These are phyloP conservation scores for Tetramorium parvispinum DNA, from an alignment of 1,140 invertebrate species.

Conservation along the genomic window DNA sequence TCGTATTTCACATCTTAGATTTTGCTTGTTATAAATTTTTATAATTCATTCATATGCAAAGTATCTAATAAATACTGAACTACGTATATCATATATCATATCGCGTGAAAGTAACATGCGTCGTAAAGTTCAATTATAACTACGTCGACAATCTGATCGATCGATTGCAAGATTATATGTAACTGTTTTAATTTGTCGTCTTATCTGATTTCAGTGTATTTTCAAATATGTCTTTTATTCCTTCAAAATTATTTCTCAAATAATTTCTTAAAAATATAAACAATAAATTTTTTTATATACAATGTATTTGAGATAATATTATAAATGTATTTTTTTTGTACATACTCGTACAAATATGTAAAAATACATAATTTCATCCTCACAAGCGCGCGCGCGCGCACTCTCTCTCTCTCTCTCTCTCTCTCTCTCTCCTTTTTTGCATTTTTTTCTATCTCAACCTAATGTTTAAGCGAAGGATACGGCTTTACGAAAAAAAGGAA, in stretches of 20 bases:
- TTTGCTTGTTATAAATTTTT: neutral
- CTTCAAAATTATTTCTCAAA: neutral
- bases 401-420: neutral
- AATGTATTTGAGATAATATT: neutral
- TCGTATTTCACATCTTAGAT: slow-evolving; percentile 7
- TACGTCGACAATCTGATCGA: slow-evolving; percentile 2
- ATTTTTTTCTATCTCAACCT: slow-evolving; percentile 9
- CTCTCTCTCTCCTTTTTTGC: neutral
- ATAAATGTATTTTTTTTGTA: neutral
- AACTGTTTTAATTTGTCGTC: neutral
- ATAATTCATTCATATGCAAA: slow-evolving; percentile 15
- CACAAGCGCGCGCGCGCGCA: too few relatives aligned
- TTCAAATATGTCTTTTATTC: neutral
- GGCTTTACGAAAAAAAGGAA: slow-evolving; percentile 80
- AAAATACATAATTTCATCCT: neutral
- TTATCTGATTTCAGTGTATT: slow-evolving; percentile 4
- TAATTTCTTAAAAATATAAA: neutral
- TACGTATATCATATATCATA: neutral
- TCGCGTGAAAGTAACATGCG: slow-evolving; percentile 32
- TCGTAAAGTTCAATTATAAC: slow-evolving; percentile 30
- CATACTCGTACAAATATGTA: neutral
- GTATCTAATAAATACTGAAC: slow-evolving; percentile 2
- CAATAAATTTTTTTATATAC: neutral
- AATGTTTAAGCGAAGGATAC: slow-evolving; percentile 73
- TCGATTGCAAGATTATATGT: neutral